Percentiles rank a stretch among this genome's conserved stretches.
Evolutionary conservation across 2,797 vertebrate species (phyloP).

Genomic region (Pristis pectinata): DNA sequence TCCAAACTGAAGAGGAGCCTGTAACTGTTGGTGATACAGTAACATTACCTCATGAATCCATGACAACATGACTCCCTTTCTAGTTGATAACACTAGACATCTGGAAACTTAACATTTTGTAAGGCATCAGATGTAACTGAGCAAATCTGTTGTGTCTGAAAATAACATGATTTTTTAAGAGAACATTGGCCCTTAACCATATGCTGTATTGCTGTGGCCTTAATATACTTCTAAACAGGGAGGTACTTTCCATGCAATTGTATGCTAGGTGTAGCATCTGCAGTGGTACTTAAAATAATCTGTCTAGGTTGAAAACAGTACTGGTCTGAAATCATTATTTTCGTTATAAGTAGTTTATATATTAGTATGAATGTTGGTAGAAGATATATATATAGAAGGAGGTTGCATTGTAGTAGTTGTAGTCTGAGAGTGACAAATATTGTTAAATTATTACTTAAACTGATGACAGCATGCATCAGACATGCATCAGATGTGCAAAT

Average conservation of each 20-base stretch:
- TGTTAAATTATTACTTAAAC: conserved; percentile 43
- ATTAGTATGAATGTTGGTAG: conserved; percentile 50
- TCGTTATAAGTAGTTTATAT: conserved; percentile 50
- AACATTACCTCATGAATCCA: conserved; percentile 27
- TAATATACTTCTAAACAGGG: conserved; percentile 59
- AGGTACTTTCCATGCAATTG: conserved; percentile 57
- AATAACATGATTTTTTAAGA: conserved; percentile 21
- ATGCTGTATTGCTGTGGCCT: conserved; percentile 69
- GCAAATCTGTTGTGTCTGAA: conserved; percentile 23
- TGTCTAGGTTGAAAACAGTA: conserved; percentile 58
- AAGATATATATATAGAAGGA: conserved; percentile 49
- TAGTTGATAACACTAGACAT: conserved; percentile 3
- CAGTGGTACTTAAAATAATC: conserved; percentile 70
- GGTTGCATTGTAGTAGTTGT: conserved; percentile 62
- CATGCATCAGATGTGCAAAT: conserved; percentile 44
- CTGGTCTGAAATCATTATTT: conserved; percentile 50
- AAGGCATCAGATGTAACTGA: conserved; percentile 23
- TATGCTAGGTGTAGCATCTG: conserved; percentile 59
- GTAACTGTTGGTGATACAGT: conserved; percentile 6
- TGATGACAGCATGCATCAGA: conserved; percentile 28
- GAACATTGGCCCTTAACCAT: conserved; percentile 38
- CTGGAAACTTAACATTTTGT: conserved; percentile 8
- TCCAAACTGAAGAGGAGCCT: conserved; percentile 43
- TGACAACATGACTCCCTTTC: conserved; percentile 6
- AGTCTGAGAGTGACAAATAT: conserved; percentile 42